Base-by-base conservation (phyloP, 2,797 vertebrate species). In the Acipenser oxyrinchus region DNA sequence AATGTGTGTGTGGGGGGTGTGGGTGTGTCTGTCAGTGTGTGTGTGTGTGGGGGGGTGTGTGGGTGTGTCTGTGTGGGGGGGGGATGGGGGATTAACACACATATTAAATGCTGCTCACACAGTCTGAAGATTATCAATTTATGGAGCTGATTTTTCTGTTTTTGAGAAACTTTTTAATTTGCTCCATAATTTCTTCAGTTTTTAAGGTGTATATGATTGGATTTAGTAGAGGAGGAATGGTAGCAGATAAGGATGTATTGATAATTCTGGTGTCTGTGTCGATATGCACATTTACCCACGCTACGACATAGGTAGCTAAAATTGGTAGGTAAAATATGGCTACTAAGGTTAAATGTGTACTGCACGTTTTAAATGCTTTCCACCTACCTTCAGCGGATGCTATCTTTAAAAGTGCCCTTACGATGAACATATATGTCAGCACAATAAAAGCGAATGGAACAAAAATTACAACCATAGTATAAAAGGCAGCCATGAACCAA, bases 251-350 rank as follows among this genome's bases (percentile, higher is more conserved):
- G 2, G 69, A 67, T 13, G 69, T 71, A 49, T 71, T 71, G 8
- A 71, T 60, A 60, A 71, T 71, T n/a, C 69, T 59, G 9, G 69
- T 71, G 62, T 71, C 69, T 11, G 69, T 71, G 66, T 71, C 69
- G 57, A 71, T 67, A 55, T 71, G 60, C 13, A 67, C 66, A n/a
- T 63, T 71, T 10, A 50, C 60, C 69, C 69, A 71, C n/a, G 69
- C 69, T 10, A 71, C 60, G 4, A 67, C 13, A 49, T 71, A 71
- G 8, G 61, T 71, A 2, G 67, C 61, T 9, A 49, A 48, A 18
- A 71, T 48, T 4, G 69, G 69, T 18, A 64, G 8, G 48, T 67
- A 71, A 61, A 60, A 71, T 23, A 71, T 23, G n/a, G 61, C 57
- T 12, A 71, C 69, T 23, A 71, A 51, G 6, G 67, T 67, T 51